Evolutionary conservation across 2,888 invertebrate species (phyloP).

Genomic region (Platynereis dumerilii): DNA sequence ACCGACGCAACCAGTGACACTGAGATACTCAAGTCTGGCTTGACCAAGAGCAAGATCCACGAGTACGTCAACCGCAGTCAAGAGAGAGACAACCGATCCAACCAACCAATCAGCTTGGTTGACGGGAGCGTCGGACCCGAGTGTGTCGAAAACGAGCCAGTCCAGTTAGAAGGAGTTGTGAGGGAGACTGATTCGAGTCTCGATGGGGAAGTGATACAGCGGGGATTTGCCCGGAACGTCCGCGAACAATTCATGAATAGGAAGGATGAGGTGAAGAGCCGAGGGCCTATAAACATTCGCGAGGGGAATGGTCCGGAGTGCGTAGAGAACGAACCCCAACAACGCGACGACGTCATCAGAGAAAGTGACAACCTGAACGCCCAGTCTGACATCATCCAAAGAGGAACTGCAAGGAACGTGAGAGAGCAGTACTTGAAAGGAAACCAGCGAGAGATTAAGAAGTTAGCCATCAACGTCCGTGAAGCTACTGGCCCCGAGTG

Average conservation of each 20-base stretch:
- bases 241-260: constrained; percentile 1
- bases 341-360: constrained; percentile 31
- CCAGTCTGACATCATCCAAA: not conserved
- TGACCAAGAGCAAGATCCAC: too few relatives aligned
- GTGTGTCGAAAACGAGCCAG: constrained; percentile 36
- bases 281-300: not conserved
- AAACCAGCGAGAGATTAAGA: constrained; percentile 13
- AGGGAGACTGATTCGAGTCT: constrained; percentile 10
- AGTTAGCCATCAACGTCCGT: constrained; percentile 11
- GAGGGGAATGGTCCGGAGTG: not conserved
- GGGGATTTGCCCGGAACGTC: constrained; percentile 19
- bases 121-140: too few relatives aligned
- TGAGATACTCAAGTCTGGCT: not conserved
- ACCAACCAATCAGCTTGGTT: not conserved
- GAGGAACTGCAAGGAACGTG: not conserved
- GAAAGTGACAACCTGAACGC: constrained; percentile 5
- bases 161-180: constrained; percentile 27
- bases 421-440: constrained; percentile 10
- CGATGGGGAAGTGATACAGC: not conserved
- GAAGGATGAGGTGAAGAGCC: not conserved
- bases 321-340: constrained; percentile 35
- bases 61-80: too few relatives aligned
- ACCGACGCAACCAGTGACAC: constrained; percentile 21
- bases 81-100: not conserved
- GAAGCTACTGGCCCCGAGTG: constrained; percentile 12